phyloP scores from a whole-genome alignment of 2,797 vertebrate species.

The Enteromius argenteus region DNA sequence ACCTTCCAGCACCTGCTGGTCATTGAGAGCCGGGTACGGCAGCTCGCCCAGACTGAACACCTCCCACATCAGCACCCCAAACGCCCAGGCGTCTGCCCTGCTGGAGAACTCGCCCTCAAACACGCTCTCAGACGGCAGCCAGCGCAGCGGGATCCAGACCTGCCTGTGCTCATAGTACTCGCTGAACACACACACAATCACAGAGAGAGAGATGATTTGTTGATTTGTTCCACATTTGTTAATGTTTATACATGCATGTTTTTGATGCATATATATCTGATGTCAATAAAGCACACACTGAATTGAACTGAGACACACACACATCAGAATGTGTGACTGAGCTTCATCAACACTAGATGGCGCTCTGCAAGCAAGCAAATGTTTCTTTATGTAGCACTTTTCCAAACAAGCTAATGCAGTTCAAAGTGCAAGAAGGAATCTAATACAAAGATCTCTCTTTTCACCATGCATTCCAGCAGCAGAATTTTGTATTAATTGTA shows the following conservation, averaged over 20 bases:
- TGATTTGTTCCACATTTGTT: too few relatives aligned
- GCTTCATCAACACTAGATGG: constrained; percentile 27
- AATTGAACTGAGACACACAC: not conserved
- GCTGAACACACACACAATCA: constrained; percentile 66
- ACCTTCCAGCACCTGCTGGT: constrained; percentile 90
- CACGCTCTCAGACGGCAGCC: constrained; percentile 92
- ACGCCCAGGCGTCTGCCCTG: constrained; percentile 95
- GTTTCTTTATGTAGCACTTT: not conserved
- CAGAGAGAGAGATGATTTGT: too few relatives aligned
- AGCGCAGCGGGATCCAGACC: constrained; percentile 93
- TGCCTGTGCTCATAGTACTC: constrained; percentile 97
- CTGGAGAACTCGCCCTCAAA: constrained; percentile 95
- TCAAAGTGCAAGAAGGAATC: not conserved
- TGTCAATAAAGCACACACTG: not conserved
- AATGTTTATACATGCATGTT: not conserved
- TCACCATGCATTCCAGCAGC: not conserved
- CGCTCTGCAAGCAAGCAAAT: not conserved
- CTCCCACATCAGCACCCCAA: constrained; percentile 96
- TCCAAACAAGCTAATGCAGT: not conserved
- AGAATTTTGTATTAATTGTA: not conserved
- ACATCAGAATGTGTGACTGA: not conserved
- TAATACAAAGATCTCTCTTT: not conserved
- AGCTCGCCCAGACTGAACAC: constrained; percentile 92
- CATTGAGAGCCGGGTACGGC: constrained; percentile 84
- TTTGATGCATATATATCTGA: too few relatives aligned